Evolutionary conservation across 1,140 invertebrate genomes (phyloP), one percentile per base, ranked within the genome.

Genomic region (Drosophila auraria): DNA sequence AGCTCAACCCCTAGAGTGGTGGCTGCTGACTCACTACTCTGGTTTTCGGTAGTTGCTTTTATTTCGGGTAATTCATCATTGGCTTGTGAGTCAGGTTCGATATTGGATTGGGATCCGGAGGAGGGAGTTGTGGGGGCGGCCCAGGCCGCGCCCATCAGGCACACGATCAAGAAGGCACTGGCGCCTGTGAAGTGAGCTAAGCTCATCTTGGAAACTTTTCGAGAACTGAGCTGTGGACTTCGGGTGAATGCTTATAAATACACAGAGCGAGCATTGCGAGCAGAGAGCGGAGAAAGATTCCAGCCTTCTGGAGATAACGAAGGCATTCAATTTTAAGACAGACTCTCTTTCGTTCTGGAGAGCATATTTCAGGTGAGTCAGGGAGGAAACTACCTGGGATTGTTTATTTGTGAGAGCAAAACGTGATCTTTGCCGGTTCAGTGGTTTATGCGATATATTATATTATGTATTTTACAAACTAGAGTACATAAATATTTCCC

Each of bases 151-250:
- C 49, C 74, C 38, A 44, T 11, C 2, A 76, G n/a, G 5, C 20
- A 14, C 44, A 54, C 44, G 38, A 68, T 20, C 33, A 59, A 14
- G 12, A 44, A 36, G 17, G 44, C 42, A 40, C 17, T 50, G 30
- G 30, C 25, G n/a, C 20, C 20, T 20, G 25, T 5, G 20, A 40
- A 17, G 1, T 33, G 8, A 38, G n/a, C 38, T 58, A 36, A 54
- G 27, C 33, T 12, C 74, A 77, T 77, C 20, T 76, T 42, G 17
- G 30, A 8, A 9, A n/a, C n/a, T 25, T 36, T 40, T 36, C 30
- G 50, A 38, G 23, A 33, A 76, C 74, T 77, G 72, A 58, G 33
- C 60, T 27, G 6, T 9, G n/a, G n/a, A 15, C 20, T 14, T 3
- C 36, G n/a, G 20, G 12, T 20, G 2, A 23, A n/a, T 3, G 45